Percentiles rank a stretch among this genome's conserved stretches.
These are phyloP conservation scores for Limnephilus marmoratus DNA, from an alignment of 2,888 invertebrate genomes.

Conservation along the genomic window DNA sequence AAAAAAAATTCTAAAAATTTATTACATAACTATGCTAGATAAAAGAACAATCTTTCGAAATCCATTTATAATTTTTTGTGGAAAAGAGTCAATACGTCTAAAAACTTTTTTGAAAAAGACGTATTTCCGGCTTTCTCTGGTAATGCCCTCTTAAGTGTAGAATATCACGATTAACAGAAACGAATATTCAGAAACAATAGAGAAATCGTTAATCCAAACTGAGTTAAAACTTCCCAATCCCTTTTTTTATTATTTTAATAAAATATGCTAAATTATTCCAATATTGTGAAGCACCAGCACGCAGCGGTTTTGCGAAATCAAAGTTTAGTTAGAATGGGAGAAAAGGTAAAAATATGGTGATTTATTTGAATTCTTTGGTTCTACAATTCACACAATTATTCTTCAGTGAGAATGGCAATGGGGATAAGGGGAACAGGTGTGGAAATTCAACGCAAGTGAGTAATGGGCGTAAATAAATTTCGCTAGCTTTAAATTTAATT, in stretches of 20 bases:
- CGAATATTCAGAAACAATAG: background rate
- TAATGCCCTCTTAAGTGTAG: too few relatives aligned
- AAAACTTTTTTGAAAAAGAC: too few relatives aligned
- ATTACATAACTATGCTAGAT: too few relatives aligned
- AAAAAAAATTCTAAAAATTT: too few relatives aligned
- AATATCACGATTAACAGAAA: too few relatives aligned
- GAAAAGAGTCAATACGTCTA: too few relatives aligned
- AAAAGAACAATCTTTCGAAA: too few relatives aligned
- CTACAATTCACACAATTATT: background rate
- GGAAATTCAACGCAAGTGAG: background rate
- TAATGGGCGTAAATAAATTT: background rate
- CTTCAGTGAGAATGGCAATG: background rate
- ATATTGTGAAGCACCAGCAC: background rate
- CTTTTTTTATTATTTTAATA: background rate
- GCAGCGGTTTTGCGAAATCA: background rate
- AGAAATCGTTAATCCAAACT: background rate
- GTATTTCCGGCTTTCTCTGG: too few relatives aligned
- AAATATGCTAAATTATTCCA: slow-evolving; percentile 20
- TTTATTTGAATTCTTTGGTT: background rate
- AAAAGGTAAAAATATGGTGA: background rate
- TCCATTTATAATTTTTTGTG: too few relatives aligned
- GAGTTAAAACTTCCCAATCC: background rate
- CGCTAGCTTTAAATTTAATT: background rate
- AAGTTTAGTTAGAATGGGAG: background rate
- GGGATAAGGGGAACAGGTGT: background rate